Evolutionary conservation across 2,797 vertebrate genomes (phyloP), one percentile per base, ranked within the genome.

Genomic region (Labroides dimidiatus): DNA sequence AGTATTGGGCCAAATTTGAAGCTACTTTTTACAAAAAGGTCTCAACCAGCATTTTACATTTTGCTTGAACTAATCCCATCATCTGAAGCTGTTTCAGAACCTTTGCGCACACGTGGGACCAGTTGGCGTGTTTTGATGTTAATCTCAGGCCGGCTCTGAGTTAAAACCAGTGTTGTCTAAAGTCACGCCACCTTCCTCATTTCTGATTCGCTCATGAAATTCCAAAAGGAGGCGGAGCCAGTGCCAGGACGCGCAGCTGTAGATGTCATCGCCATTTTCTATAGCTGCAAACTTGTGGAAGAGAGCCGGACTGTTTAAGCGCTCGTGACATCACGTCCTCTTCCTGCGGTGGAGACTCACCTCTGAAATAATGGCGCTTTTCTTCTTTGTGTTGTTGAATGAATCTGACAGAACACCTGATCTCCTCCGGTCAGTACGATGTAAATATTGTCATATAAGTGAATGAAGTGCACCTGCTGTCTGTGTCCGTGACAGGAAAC

Each of bases 391-490:
- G 75, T 44, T 44, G n/a, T 52, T 55, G 52, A 36, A 19, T 81
- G 72, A 77, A 65, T 63, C 41, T 52, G 54, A 63, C 67, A 47
- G 63, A 75, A 89, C 63, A 78, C 12, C 60, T 42, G 74, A 50
- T 58, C 77, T 83, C 89, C 80, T 75, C 24, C 75, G 84, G 78
- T 70, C 66, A 81, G 69, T 73, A 61, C 81, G 70, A 36, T 71
- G 77, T 87, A 85, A 84, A 76, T 74, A 81, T n/a, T 72, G 84
- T 81, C 83, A 79, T 62, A 56, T 70, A 78, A 70, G 78, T 77
- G 84, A 86, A 56, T 64, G 75, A 70, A 50, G 66, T 52, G 59
- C n/a, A 75, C 47, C 74, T 80, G 60, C 53, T 72, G 55, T 73
- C 66, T 75, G 56, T 75, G 67, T 71, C 23, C 6, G 44, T 27